Evolutionary conservation across 2,888 invertebrate species (phyloP), one percentile per base, ranked within the genome.

Genomic region (Metacarcinus magister): DNA sequence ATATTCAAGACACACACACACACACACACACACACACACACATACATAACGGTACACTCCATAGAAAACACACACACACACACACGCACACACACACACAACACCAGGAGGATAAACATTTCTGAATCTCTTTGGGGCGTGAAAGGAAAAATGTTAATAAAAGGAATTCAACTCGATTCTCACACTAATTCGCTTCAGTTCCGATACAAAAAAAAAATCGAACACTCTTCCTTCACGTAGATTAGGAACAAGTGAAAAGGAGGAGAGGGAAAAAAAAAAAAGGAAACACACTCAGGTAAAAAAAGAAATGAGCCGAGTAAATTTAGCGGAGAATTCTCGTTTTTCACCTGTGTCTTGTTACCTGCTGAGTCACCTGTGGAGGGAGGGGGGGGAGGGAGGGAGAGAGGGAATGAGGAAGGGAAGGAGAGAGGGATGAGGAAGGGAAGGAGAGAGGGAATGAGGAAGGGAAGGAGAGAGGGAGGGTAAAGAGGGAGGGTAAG

Each of bases 31-130:
- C 82, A 82, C 10, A 28, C 28, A 32, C 28, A 82, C 82, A 10
- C 10, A 54, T 1, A 54, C 16, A 16, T 54, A 54, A 54, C 54
- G 54, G 54, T 13, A 54, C 54, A 54, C 54, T 7, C n/a, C 67
- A 67, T 67, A 54, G 54, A 54, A 54, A 54, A 82, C 82, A 82
- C 82, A 82, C 82, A 82, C 82, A 82, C 82, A 82, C 82, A 82
- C 82, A 82, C 82, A 82, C 82, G 32, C 32, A 32, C 32, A 32
- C 82, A 32, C 7, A 32, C 67, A 67, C 67, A 67, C 19, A 67
- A 67, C 67, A 23, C 67, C 19, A 2, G 32, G 10, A 82, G 32
- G 32, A 0, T 32, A 32, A 82, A 28, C 82, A 82, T 82, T 82
- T 32, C 82, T 82, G 28, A 32, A 23, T n/a, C 32, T 28, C 82